Evolutionary conservation across 64 coral and sea anemone species (phyloP), one percentile per base, ranked within the genome.

Genomic region (Catalaphyllia jardinei): DNA sequence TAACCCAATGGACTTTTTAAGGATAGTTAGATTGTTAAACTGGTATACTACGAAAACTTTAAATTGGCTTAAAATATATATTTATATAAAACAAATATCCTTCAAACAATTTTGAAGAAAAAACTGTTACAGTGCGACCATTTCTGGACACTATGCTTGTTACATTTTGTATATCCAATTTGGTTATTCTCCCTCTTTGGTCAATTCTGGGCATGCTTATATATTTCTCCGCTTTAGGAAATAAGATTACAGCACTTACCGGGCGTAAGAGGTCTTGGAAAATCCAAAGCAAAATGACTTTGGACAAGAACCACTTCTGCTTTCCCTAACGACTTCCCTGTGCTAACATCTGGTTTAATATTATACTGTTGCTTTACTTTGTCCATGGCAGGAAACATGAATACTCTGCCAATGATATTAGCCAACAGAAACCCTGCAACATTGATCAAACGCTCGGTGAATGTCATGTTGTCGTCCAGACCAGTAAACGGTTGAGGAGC

Each of bases 301-400:
- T 88, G 72, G 20, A 83, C 25, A 33, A 93, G 76, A 88, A 89
- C 19, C 78, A 93, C 50, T 22, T 89, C 87, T 16, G 46, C 92
- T 14, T 63, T 93, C 22, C 64, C 87, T 18, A 88, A 20, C 24
- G 79, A 46, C 63, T 89, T 86, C 31, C 38, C 57, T 33, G 82
- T 52, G 42, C 35, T 83, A n/a, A 64, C 80, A 22, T 89, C 86
- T 46, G 86, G 92, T 62, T 52, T 64, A 28, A 93, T 93, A 65
- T 71, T 52, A 54, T 89, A 83, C 71, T 93, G 73, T 17, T 62
- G 17, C 62, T 67, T 88, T 42, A 93, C 29, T 51, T 88, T 76
- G 27, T 55, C 77, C 39, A 87, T 74, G 25, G 33, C 12, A 20
- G 78, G 52, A 29, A 71, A 33, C 51, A 33, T 33, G 49, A 74